Evolutionary conservation across 2,113 vertebrate species (phyloP), one percentile per base, ranked within the genome.

Genomic region (Gorsachius goisagi): DNA sequence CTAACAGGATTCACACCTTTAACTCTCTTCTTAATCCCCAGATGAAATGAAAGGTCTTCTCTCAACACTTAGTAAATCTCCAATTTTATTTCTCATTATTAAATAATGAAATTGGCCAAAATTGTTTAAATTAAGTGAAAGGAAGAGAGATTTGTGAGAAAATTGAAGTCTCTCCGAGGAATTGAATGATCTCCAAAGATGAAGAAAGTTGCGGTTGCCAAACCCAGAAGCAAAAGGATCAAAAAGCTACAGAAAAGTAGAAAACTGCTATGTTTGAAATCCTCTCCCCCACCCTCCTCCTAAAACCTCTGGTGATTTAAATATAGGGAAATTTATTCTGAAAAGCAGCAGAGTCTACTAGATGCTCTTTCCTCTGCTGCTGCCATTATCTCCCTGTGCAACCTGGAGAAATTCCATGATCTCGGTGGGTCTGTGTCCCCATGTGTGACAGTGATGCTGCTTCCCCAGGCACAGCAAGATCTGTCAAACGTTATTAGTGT

Each of bases 51-150:
- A 96, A 98, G 95, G 93, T 95, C 94, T 91, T 85, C 96, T 92
- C 95, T 97, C 88, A 78, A 82, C 71, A 76, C 74, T 98, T 97
- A 97, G 97, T 97, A 97, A 97, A 93, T 79, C 84, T 97, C 92
- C 95, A 96, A 92, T 97, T 98, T 97, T 95, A 97, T 96, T 97
- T 97, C 97, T 98, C 97, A 97, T 98, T 97, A 98, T 97, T 98
- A 98, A 98, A 97, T 97, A 94, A 98, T 98, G 80, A 95, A 97
- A 95, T 95, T 88, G 95, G 97, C 94, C 85, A 96, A 97, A 95
- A 97, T 98, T 96, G 97, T 98, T 97, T 97, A 98, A 97, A 97
- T 97, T 96, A 97, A 96, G 88, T 94, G 93, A 98, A 97, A 97
- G 94, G 91, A 96, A 90, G 82, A 96, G 95, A 98, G 96, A 98